phyloP scores from a whole-genome alignment of 1,140 invertebrate genomes.

The Chironomus striatipennis region DNA sequence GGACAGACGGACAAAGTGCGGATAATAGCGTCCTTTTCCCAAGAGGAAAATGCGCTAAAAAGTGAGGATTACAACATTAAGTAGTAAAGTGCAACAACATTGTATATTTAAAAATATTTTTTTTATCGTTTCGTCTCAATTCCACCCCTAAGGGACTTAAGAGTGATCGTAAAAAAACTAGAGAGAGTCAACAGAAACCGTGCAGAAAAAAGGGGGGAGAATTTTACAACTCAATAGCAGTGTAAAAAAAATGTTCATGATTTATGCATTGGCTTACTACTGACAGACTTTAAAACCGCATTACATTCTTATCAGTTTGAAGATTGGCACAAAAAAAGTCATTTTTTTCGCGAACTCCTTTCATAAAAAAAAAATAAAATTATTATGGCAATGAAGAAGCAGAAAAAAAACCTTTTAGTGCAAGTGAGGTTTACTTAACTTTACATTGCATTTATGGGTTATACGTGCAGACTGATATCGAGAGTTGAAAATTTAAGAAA shows the following conservation, averaged over 20 bases:
- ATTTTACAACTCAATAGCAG: not conserved
- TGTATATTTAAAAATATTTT: not conserved
- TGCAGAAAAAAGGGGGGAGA: not conserved
- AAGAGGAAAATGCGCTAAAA: too few species aligned
- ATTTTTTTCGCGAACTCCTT: not conserved
- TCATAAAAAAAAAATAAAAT: too few species aligned
- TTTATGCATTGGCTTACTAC: not conserved
- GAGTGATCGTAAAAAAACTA: not conserved
- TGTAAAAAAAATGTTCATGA: not conserved
- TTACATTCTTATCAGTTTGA: not conserved
- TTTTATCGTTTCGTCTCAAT: not conserved
- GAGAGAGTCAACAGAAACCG: not conserved
- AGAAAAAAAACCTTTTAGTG: not conserved
- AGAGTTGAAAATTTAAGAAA: not conserved
- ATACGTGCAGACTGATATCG: slow-evolving; percentile 11
- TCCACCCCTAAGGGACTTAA: not conserved
- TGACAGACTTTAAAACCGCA: not conserved
- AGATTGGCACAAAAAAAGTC: not conserved
- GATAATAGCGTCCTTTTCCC: too few species aligned
- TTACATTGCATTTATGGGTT: not conserved
- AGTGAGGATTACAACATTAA: slow-evolving; percentile 9
- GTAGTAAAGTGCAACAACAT: not conserved
- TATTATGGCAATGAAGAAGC: too few species aligned
- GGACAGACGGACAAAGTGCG: too few species aligned
- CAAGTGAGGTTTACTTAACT: not conserved